These are phyloP conservation scores for Paralichthys olivaceus DNA, from an alignment of 2,113 vertebrate species.

Conservation along the genomic window DNA sequence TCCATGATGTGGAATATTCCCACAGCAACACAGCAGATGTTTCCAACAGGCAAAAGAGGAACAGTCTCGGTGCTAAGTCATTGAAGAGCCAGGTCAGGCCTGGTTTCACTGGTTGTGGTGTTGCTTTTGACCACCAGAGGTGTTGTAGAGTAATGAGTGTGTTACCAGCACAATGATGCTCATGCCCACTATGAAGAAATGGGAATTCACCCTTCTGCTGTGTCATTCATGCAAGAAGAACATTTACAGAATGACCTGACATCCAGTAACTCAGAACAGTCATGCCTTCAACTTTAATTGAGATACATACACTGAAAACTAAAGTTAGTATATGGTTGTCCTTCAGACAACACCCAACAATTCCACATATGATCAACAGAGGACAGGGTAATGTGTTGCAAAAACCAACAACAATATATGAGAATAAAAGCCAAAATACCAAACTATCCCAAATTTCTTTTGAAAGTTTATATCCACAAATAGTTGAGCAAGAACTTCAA, in stretches of 20 bases:
- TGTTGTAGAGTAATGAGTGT: neutral
- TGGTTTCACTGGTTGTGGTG: neutral
- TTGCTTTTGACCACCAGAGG: neutral
- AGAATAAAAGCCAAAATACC: neutral
- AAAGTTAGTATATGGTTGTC: neutral
- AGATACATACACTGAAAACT: neutral
- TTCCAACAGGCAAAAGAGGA: constrained; percentile 13
- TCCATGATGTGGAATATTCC: constrained; percentile 34
- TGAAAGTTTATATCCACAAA: no score
- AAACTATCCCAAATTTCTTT: neutral
- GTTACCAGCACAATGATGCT: neutral
- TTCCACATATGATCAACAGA: neutral
- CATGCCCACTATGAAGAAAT: neutral
- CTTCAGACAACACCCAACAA: neutral
- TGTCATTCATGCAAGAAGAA: no score
- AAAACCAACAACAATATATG: neutral
- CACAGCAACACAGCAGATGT: constrained; percentile 42
- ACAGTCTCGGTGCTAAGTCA: constrained; percentile 1
- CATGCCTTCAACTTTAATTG: neutral
- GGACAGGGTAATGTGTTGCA: neutral
- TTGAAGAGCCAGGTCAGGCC: neutral
- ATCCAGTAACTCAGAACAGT: neutral
- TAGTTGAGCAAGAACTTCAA: no score
- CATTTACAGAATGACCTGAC: neutral
- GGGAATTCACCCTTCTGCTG: neutral